Evolutionary conservation across 2,113 vertebrate species (phyloP).

Genomic region (Proterorhinus semilunaris): DNA sequence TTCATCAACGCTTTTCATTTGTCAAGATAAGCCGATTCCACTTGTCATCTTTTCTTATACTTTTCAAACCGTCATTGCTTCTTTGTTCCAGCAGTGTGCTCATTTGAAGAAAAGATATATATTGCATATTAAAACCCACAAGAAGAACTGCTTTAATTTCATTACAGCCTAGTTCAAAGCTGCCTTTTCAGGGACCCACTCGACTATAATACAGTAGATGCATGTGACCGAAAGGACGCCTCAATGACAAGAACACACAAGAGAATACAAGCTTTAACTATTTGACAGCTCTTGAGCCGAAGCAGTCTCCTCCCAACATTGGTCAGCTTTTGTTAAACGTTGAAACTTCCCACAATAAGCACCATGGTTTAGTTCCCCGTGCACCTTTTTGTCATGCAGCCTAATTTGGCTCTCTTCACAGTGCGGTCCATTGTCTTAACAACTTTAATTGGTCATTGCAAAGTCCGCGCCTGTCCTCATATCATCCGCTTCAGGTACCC

Average conservation of each 20-base stretch:
- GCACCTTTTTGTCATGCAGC: slow-evolving; percentile 35
- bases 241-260: slow-evolving; percentile 1
- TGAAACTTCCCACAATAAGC: slow-evolving; percentile 20
- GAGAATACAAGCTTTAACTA: not conserved
- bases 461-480: slow-evolving; percentile 25
- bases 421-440: slow-evolving; percentile 7
- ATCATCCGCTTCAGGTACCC: slow-evolving; percentile 29
- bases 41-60: slow-evolving; percentile 56
- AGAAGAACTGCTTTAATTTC: slow-evolving; percentile 30
- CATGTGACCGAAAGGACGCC: not conserved
- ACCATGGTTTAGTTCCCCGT: slow-evolving; percentile 1
- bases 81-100: slow-evolving; percentile 56
- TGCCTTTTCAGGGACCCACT: not conserved
- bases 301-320: slow-evolving; percentile 18
- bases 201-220: slow-evolving; percentile 4
- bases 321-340: not conserved
- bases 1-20: slow-evolving; percentile 64
- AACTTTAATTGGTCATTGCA: slow-evolving; percentile 48
- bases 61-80: slow-evolving; percentile 52
- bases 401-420: slow-evolving; percentile 40
- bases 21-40: slow-evolving; percentile 63
- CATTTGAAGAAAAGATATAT: slow-evolving; percentile 26
- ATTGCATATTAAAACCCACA: slow-evolving; percentile 55
- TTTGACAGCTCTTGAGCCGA: slow-evolving; percentile 22
- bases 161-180: not conserved